Evolutionary conservation across 2,797 vertebrate species (phyloP), one percentile per base, ranked within the genome.

Genomic region (Oophaga sylvatica): DNA sequence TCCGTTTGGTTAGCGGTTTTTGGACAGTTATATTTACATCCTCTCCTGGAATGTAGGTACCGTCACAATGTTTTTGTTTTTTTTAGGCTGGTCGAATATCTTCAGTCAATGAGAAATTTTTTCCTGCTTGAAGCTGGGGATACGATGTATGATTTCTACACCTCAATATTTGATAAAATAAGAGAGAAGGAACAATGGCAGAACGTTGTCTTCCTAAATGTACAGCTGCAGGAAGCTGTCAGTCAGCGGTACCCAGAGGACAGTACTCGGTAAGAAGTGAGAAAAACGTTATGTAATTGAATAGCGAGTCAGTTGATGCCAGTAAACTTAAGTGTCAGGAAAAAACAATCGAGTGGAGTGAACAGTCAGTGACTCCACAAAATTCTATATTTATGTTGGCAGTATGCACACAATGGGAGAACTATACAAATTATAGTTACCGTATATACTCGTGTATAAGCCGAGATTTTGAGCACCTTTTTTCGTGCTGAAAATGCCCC

Each of bases 141-240:
- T 93, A 99, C 97, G 48, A 99, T 99, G 98, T 99, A 99, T 88
- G 98, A 99, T 92, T 99, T 99, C 92, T 99, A 99, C 92, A 99
- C 97, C 0, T 96, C 97, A 60, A 99, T 99, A 93, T 99, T 99
- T 93, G 98, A 99, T 90, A 99, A 99, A 93, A 98, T 99, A 89
- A 95, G 96, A 93, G 97, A 99, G 92, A 98, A 97, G 89, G 97
- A 99, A 92, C 95, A 94, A 91, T 99, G 98, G 98, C 98, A 99
- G 93, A 98, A 97, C 92, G 94, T 95, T 82, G 96, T 97, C 11
- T 98, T 98, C 90, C 96, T 99, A 85, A 99, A 98, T 0, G 95
- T 96, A 35, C 97, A 97, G 31, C 95, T 99, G 80, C 98, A 99
- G 87, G 98, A 99, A 93, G 97, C 98, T 26, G 97, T 99, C 16